Percentiles rank a stretch among this genome's conserved stretches.
Evolutionary conservation across 2,888 invertebrate species (phyloP).

Genomic region (Perizoma flavofasciatum): DNA sequence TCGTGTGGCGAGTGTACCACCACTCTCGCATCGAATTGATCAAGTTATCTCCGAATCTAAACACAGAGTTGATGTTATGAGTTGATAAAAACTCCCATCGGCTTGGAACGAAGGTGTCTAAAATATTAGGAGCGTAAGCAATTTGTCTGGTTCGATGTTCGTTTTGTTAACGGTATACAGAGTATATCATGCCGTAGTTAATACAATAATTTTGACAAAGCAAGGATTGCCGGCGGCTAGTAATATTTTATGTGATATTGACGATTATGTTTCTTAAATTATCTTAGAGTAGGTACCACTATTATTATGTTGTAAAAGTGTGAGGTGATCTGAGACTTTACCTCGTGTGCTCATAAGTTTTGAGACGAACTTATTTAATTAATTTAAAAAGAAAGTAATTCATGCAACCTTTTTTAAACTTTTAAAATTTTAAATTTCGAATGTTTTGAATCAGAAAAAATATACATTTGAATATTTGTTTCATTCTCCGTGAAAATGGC

Average conservation of each 20-base stretch:
- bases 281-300: constrained; percentile 34
- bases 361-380: no score
- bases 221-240: constrained; percentile 45
- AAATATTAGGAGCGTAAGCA: constrained; percentile 80
- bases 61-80: constrained; percentile 69
- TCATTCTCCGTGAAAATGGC: no score
- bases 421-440: no score
- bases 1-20: constrained; percentile 31
- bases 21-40: constrained; percentile 65
- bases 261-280: constrained; percentile 38
- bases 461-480: no score
- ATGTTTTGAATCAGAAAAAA: no score
- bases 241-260: constrained; percentile 44
- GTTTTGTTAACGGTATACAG: constrained; percentile 71
- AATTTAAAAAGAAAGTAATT: no score
- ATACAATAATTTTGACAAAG: constrained; percentile 50
- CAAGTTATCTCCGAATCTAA: constrained; percentile 77
- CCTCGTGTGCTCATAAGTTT: no score
- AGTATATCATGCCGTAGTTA: constrained; percentile 43
- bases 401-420: no score
- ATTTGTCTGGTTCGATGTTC: constrained; percentile 79
- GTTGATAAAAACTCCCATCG: constrained; percentile 68
- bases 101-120: constrained; percentile 73
- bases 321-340: constrained; percentile 19
- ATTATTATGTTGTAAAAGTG: constrained; percentile 33